Evolutionary conservation across 2,888 invertebrate genomes (phyloP), one percentile per base, ranked within the genome.

Genomic region (Rutpela maculata): DNA sequence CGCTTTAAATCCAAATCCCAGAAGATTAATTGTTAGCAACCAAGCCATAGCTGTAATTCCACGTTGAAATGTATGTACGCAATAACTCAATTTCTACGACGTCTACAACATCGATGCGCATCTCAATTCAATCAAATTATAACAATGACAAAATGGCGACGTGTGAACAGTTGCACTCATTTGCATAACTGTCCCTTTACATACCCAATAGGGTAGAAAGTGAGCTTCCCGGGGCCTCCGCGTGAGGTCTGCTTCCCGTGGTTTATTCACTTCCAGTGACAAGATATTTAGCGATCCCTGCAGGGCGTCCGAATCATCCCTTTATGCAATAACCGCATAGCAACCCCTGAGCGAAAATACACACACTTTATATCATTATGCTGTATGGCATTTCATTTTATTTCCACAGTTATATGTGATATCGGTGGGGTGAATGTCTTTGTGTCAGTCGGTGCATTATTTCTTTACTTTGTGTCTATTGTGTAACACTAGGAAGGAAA

Each of bases 231-330:
- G 59, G 2, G 31, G 4, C 59, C 74, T 59, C 66, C 66, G 69
- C 60, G 70, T 69, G 68, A 63, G 73, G 66, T 70, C 70, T 67
- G 69, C 50, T 74, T 72, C 63, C 73, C 75, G 78, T 68, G 80
- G 78, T 78, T 80, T 66, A 73, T 78, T 78, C 78, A 77, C 74
- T 74, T 74, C 74, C 74, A 79, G 72, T 81, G 81, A 81, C 81
- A 84, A 84, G 82, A 85, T 84, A 85, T 85, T 85, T 85, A 85
- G 85, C 85, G 79, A 80, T 82, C 83, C 60, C 85, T 26, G 80
- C 82, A 81, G 86, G 86, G 77, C 69, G 82, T 77, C 78, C 75
- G 79, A 63, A 81, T 80, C 82, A 79, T 84, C 84, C 83, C 83
- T 83, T 83, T 84, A 78, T 83, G 76, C 66, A 71, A 68, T 74